These are phyloP conservation scores for Sus cebifrons DNA, from an alignment of 2,797 vertebrate species.

Conservation along the genomic window DNA sequence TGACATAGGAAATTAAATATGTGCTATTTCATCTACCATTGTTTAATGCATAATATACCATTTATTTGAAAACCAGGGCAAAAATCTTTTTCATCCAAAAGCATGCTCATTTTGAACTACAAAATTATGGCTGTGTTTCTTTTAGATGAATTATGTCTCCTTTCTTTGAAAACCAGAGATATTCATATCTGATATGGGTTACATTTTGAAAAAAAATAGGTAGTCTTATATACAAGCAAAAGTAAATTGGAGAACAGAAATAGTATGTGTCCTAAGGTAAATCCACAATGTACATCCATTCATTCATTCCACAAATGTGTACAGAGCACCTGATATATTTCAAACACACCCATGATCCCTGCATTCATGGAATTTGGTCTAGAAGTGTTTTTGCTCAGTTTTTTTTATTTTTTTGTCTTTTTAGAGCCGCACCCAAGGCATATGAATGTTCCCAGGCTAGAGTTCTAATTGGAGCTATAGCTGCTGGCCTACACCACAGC, in stretches of 20 bases:
- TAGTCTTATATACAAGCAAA: neutral
- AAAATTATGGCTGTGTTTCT: slow-evolving; percentile 53
- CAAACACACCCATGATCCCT: neutral
- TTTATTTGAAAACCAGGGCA: slow-evolving; percentile 72
- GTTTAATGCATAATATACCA: slow-evolving; percentile 69
- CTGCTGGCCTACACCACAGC: too few species aligned
- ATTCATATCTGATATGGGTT: slow-evolving; percentile 44
- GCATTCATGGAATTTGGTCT: neutral
- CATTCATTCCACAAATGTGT: neutral
- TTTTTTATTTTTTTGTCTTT: neutral
- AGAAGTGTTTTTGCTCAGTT: neutral
- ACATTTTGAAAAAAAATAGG: slow-evolving; percentile 68
- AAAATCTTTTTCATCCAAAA: neutral
- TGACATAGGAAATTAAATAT: slow-evolving; percentile 79
- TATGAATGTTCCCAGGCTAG: too few species aligned
- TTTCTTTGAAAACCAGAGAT: slow-evolving; percentile 68
- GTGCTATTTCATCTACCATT: slow-evolving; percentile 73
- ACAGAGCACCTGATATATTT: neutral
- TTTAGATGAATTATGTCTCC: slow-evolving; percentile 65
- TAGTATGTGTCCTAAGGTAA: slow-evolving; percentile 33
- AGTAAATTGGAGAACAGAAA: slow-evolving; percentile 16
- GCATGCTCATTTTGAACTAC: slow-evolving; percentile 60
- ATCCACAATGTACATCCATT: neutral
- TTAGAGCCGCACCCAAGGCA: too few species aligned
- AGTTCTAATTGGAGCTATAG: too few species aligned